Percentiles rank a stretch among this genome's conserved stretches.
These are phyloP conservation scores for Podabrus alpinus DNA, from an alignment of 2,888 invertebrate species.

Conservation along the genomic window DNA sequence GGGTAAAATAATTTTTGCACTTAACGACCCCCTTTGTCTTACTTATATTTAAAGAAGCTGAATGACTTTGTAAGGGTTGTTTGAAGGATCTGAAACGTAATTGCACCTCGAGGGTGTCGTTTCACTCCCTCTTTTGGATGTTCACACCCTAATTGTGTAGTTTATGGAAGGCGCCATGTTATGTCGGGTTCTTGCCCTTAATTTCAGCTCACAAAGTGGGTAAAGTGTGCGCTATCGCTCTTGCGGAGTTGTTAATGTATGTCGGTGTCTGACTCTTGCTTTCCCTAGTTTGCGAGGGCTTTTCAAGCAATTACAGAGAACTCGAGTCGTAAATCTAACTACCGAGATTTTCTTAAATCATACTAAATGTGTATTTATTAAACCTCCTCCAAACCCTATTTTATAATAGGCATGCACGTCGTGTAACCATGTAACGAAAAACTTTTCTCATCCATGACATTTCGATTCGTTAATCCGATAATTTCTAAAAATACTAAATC, in stretches of 20 bases:
- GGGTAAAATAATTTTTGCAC: conserved; percentile 48
- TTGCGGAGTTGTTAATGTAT: conserved; percentile 30
- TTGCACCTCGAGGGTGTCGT: conserved; percentile 52
- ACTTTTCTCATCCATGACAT: not conserved
- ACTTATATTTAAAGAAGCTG: conserved; percentile 45
- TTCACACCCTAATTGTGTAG: conserved; percentile 52
- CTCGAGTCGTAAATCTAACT: conserved; percentile 6
- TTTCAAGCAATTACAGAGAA: conserved; percentile 14
- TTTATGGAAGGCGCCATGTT: conserved; percentile 48
- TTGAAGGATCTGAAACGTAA: conserved; percentile 48
- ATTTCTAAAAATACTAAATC: not conserved
- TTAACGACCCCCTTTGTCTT: conserved; percentile 52
- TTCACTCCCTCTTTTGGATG: conserved; percentile 39
- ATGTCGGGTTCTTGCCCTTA: conserved; percentile 41
- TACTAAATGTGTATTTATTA: not conserved
- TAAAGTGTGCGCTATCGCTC: conserved; percentile 40
- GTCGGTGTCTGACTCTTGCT: conserved; percentile 16
- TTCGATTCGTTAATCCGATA: not conserved
- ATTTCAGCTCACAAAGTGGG: conserved; percentile 43
- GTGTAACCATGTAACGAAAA: too few relatives aligned
- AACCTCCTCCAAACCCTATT: not conserved
- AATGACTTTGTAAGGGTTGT: conserved; percentile 48
- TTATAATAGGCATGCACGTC: too few relatives aligned
- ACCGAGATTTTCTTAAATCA: conserved; percentile 7
- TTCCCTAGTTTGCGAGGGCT: conserved; percentile 5